Base-by-base conservation (phyloP, 2,888 invertebrate species). In the Ophioninae sp. region DNA sequence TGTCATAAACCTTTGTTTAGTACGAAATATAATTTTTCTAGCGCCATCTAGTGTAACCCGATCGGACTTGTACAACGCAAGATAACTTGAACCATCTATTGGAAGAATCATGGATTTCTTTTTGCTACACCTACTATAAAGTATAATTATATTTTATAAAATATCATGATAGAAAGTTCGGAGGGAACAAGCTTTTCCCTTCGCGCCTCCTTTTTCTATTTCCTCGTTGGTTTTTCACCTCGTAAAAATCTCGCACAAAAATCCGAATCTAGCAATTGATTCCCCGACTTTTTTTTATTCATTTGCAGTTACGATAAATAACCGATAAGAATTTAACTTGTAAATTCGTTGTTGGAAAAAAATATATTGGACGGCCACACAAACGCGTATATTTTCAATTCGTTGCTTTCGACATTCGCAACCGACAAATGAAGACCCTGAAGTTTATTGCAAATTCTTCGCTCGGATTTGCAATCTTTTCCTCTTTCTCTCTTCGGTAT, bases 301-400 rank as follows among this genome's bases (percentile, higher is more conserved):
- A 58, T 44, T 65, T 41, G 30, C 64, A 67, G 73, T 65, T 67
- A 39, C 65, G 58, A 58, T 63, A 63, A 58, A 44, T 75, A 69
- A 59, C 73, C 69, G 74, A 68, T 68, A 68, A 17, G 51, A 88
- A 88, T 88, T 88, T 88, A 77, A 87, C 87, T 88, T 88, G 87
- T 88, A 88, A 88, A 88, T 88, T 88, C 80, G 80, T 76, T 83
- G 71, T 65, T 61, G 68, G 44, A 39, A 37, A 65, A 71, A 82
- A 78, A 59, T 59, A 41, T 65, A 65, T 51, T 10, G 3, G 10
- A 44, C 10, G 13, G 3, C 10, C 13, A 10, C 10, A 3, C 10
- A 13, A 2, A 51, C 51, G 13, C 23, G 13, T 0, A 85, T 81
- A 85, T 51, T 64, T 72, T 68, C 63, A 39, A 65, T 58, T 56